Conservation (phyloP, 2,797 vertebrate species). For the Babyrousa celebensis region DNA sequence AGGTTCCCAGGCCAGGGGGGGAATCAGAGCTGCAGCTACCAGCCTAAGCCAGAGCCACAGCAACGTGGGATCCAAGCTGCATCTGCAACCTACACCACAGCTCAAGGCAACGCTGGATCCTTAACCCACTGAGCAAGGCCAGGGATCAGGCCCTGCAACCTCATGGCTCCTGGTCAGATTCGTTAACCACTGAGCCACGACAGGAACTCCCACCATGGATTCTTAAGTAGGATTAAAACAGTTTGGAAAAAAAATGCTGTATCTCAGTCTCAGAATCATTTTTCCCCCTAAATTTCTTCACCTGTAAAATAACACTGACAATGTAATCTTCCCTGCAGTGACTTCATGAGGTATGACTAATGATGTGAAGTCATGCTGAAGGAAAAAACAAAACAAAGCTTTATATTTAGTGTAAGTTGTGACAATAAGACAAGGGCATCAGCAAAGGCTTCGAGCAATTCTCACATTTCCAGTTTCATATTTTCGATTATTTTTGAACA, state of each 20-base stretch:
- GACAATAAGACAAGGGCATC: not conserved
- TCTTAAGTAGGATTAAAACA: not conserved
- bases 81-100: too few relatives aligned
- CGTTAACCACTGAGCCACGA: too few relatives aligned
- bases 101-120: too few relatives aligned
- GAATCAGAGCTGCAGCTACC: too few relatives aligned
- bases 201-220: not conserved
- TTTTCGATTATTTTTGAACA: not conserved
- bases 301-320: slow-evolving; percentile 41
- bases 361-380: not conserved
- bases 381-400: not conserved
- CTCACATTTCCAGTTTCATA: not conserved
- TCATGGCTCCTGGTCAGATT: too few relatives aligned
- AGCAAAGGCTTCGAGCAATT: not conserved
- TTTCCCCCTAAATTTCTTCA: slow-evolving; percentile 9
- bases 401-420: slow-evolving; percentile 50
- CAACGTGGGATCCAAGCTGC: too few relatives aligned
- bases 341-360: slow-evolving; percentile 65
- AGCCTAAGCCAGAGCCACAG: too few relatives aligned
- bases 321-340: slow-evolving; percentile 41
- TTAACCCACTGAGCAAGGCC: too few relatives aligned
- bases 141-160: too few relatives aligned
- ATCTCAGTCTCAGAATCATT: not conserved
- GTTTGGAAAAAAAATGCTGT: not conserved
- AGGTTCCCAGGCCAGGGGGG: too few relatives aligned